Conservation (phyloP, 2,113 vertebrate genomes). For the Lophochroa leadbeateri region DNA sequence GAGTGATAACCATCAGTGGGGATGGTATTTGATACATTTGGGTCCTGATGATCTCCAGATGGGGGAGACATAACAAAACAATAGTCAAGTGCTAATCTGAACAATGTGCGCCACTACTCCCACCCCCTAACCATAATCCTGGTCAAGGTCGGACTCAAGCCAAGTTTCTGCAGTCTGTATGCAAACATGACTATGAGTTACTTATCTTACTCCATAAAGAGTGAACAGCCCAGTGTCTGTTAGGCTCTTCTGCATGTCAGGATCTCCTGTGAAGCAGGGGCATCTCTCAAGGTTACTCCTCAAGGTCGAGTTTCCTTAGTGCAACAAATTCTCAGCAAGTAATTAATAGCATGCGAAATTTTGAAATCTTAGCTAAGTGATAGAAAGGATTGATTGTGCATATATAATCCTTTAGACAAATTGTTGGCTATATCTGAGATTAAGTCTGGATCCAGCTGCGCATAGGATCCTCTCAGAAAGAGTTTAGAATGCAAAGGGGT, state of each 20-base stretch:
- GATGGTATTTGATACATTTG: accelerated
- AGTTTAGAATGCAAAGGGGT: background rate
- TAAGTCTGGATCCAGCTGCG: background rate
- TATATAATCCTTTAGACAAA: background rate
- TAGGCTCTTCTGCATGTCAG: background rate
- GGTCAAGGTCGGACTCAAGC: background rate
- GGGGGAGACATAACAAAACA: background rate
- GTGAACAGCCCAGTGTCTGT: background rate
- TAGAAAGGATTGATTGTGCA: background rate
- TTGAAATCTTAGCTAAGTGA: background rate
- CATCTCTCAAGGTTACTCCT: background rate
- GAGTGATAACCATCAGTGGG: background rate
- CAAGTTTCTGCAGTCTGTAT: background rate
- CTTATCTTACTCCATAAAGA: background rate
- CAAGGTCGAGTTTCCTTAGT: background rate
- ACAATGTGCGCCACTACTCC: background rate
- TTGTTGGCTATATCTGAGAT: background rate
- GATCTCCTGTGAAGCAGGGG: background rate
- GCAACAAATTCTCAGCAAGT: background rate
- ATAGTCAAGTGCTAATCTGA: background rate
- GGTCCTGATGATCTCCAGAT: background rate
- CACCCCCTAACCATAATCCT: background rate
- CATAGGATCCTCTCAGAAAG: background rate
- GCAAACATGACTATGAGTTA: background rate
- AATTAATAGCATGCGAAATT: background rate